Evolutionary conservation across 2,888 invertebrate genomes (phyloP).

Genomic region (Lissocephala sabroskyi): DNA sequence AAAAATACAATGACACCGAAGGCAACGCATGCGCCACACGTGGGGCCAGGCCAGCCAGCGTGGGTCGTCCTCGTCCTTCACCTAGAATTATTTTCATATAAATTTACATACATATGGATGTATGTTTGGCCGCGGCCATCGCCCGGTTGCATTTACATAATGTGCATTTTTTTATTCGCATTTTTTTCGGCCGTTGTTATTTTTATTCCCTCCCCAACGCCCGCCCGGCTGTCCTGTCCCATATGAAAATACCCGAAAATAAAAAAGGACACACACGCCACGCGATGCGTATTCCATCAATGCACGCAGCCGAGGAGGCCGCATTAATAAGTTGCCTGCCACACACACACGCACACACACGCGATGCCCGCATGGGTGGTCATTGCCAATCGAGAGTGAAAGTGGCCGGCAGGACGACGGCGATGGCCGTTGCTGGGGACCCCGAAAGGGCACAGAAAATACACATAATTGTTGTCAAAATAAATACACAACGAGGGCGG

Average conservation of each 20-base stretch:
- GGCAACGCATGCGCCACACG: conserved; percentile 36
- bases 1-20: conserved; percentile 2
- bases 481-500: conserved; percentile 4
- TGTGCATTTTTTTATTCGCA: conserved; percentile 52
- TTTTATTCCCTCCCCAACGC: no score
- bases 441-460: conserved; percentile 23
- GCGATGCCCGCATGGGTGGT: conserved; percentile 4
- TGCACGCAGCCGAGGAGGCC: conserved; percentile 26
- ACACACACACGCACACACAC: conserved; percentile 12
- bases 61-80: conserved; percentile 68
- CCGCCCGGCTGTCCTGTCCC: conserved; percentile 23
- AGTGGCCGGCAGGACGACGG: not conserved
- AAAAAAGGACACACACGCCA: conserved; percentile 18
- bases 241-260: conserved; percentile 23
- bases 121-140: no score
- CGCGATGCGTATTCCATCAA: conserved; percentile 61
- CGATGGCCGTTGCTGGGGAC: not conserved
- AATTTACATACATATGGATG: no score
- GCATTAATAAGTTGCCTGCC: conserved; percentile 56
- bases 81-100: conserved; percentile 66
- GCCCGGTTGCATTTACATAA: conserved; percentile 59
- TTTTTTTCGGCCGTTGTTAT: conserved; percentile 4
- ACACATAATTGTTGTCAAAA: not conserved
- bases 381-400: conserved; percentile 15
- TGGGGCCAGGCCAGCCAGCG: conserved; percentile 23